Evolutionary conservation across 2,888 invertebrate species (phyloP).

Genomic region (Eremobia ochroleuca): DNA sequence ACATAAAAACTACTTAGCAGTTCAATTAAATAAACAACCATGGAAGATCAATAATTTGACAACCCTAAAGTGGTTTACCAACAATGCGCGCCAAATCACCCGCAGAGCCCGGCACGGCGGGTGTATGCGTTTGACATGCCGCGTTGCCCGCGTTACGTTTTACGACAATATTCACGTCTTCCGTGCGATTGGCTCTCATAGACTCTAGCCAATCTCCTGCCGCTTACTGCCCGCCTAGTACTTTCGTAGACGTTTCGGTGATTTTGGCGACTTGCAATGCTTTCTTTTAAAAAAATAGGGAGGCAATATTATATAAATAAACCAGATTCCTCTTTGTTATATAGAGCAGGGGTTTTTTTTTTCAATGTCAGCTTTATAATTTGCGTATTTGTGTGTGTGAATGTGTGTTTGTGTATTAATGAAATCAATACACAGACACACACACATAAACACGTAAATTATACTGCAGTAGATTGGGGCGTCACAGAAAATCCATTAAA

Average conservation of each 20-base stretch:
- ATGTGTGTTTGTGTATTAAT: background rate
- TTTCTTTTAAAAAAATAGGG: slow-evolving; percentile 28
- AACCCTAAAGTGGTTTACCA: slow-evolving; percentile 79
- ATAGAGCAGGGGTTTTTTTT: background rate
- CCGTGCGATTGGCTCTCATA: slow-evolving; percentile 54
- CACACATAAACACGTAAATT: no score
- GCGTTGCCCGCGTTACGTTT: slow-evolving; percentile 72
- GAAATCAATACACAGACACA: no score
- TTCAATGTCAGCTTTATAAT: background rate
- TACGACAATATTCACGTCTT: slow-evolving; percentile 72
- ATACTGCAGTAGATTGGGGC: background rate
- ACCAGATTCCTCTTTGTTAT: background rate
- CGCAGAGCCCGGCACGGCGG: slow-evolving; percentile 79
- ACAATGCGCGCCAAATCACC: slow-evolving; percentile 87
- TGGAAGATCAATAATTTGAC: slow-evolving; percentile 65
- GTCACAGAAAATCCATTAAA: background rate
- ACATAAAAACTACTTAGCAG: slow-evolving; percentile 10
- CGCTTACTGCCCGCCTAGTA: slow-evolving; percentile 74
- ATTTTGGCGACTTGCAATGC: slow-evolving; percentile 48
- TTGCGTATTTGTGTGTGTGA: background rate
- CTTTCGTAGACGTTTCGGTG: slow-evolving; percentile 71
- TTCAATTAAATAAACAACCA: slow-evolving; percentile 54
- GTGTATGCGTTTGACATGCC: slow-evolving; percentile 76
- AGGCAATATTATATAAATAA: no score
- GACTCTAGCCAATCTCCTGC: slow-evolving; percentile 47